Conservation (phyloP, 2,113 vertebrate genomes). For the Mixornis gularis region DNA sequence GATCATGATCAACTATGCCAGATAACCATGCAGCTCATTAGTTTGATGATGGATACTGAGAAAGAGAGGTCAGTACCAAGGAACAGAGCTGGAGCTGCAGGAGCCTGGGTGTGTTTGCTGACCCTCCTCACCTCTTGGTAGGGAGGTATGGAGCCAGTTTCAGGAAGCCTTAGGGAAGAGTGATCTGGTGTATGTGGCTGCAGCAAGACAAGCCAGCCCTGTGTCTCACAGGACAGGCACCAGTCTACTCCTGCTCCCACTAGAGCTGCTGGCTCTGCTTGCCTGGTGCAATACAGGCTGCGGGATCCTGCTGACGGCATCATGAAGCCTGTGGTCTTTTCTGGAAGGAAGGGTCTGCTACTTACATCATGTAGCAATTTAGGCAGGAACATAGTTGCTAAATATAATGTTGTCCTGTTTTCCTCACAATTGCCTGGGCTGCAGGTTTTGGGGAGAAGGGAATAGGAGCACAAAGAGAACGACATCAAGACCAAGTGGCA, state of each 20-base stretch:
- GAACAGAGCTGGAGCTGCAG: background rate
- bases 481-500: background rate
- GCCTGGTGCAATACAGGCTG: background rate
- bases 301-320: background rate
- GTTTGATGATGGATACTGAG: background rate
- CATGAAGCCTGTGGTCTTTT: background rate
- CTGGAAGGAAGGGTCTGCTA: background rate
- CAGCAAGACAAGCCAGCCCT: background rate
- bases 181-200: background rate
- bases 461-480: background rate
- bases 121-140: background rate
- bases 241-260: background rate
- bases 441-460: background rate
- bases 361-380: background rate
- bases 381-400: background rate
- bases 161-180: background rate
- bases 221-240: background rate
- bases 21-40: background rate
- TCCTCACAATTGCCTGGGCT: background rate
- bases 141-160: background rate
- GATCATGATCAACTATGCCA: accelerated
- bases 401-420: background rate
- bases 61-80: background rate
- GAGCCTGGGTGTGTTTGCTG: background rate
- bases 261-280: background rate